Percentiles rank a stretch among this genome's conserved stretches.
Evolutionary conservation across 2,888 invertebrate genomes (phyloP).

Genomic region (Trichogramma evanescens): DNA sequence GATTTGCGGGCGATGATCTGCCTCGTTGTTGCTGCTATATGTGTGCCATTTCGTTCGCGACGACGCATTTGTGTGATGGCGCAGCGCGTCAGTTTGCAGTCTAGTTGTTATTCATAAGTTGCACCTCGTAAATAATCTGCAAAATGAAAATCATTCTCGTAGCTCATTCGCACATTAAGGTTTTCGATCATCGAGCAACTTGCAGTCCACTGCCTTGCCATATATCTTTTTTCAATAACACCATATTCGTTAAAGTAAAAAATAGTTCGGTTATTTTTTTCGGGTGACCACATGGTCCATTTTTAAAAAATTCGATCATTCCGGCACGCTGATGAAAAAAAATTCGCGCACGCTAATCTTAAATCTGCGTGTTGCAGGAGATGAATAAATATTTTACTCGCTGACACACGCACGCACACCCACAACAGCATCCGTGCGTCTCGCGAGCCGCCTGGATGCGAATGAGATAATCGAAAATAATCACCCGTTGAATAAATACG

Average conservation of each 20-base stretch:
- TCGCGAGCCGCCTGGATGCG: too few relatives aligned
- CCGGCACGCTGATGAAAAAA: neutral
- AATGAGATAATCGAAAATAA: constrained; percentile 42
- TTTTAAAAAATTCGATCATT: too few relatives aligned
- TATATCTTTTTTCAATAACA: neutral
- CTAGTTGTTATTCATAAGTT: constrained; percentile 2
- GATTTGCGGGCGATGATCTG: too few relatives aligned
- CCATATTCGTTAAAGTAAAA: too few relatives aligned
- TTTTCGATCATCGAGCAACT: constrained; percentile 29
- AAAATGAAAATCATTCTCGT: constrained; percentile 37
- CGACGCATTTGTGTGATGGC: neutral
- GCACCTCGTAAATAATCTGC: constrained; percentile 38
- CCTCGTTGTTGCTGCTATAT: too few relatives aligned
- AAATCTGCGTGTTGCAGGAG: neutral
- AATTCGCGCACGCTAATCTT: neutral
- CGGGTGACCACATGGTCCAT: too few relatives aligned
- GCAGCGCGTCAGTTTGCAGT: constrained; percentile 10
- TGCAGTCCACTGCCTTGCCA: constrained; percentile 32
- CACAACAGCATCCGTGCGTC: too few relatives aligned
- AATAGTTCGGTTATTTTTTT: too few relatives aligned
- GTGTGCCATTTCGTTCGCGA: too few relatives aligned
- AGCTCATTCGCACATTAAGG: too few relatives aligned
- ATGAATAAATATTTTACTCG: constrained; percentile 30
- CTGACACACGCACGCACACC: constrained; percentile 23
- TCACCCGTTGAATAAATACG: constrained; percentile 46